phyloP scores from a whole-genome alignment of 2,888 invertebrate species.

The Drosophila niveifrons region DNA sequence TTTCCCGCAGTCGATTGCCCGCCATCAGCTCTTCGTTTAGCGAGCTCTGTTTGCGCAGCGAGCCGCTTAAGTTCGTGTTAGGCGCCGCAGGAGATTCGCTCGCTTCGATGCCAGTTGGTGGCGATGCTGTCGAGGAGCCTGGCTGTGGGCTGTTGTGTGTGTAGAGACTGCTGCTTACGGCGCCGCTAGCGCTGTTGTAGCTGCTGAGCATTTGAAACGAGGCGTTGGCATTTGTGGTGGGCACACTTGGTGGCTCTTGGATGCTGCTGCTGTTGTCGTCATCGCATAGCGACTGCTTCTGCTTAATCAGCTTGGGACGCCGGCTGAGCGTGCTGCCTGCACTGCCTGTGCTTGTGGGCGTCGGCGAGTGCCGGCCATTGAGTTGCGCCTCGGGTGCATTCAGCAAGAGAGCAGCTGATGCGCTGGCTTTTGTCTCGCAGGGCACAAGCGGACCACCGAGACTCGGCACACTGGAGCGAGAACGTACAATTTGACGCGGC shows the following conservation, averaged over 20 bases:
- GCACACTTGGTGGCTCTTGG: constrained; percentile 1
- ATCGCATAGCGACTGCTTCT: constrained; percentile 93
- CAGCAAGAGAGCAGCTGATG: constrained; percentile 47
- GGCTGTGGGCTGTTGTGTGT: constrained; percentile 44
- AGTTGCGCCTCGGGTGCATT: constrained; percentile 55
- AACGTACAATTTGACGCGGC: constrained; percentile 90
- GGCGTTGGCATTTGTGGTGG: constrained; percentile 38
- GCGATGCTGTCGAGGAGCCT: constrained; percentile 21
- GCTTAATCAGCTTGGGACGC: constrained; percentile 92
- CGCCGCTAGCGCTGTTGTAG: constrained; percentile 78
- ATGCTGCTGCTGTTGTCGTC: constrained; percentile 85
- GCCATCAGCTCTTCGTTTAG: constrained; percentile 96
- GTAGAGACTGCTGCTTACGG: constrained; percentile 75
- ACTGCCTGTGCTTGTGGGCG: constrained; percentile 34
- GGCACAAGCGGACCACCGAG: constrained; percentile 85
- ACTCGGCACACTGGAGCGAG: constrained; percentile 91
- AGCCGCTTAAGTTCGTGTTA: constrained; percentile 73
- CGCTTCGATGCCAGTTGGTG: constrained; percentile 5
- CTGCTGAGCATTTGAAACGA: constrained; percentile 80
- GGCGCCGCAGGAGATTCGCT: constrained; percentile 2
- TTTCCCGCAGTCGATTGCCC: constrained; percentile 93
- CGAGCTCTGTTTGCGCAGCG: constrained; percentile 90
- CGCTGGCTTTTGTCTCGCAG: constrained; percentile 55
- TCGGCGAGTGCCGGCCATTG: constrained; percentile 72
- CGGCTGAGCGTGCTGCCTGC: constrained; percentile 75